Evolutionary conservation across 2,888 invertebrate genomes (phyloP), one percentile per base, ranked within the genome.

Genomic region (Pachycephus smyrnensis): DNA sequence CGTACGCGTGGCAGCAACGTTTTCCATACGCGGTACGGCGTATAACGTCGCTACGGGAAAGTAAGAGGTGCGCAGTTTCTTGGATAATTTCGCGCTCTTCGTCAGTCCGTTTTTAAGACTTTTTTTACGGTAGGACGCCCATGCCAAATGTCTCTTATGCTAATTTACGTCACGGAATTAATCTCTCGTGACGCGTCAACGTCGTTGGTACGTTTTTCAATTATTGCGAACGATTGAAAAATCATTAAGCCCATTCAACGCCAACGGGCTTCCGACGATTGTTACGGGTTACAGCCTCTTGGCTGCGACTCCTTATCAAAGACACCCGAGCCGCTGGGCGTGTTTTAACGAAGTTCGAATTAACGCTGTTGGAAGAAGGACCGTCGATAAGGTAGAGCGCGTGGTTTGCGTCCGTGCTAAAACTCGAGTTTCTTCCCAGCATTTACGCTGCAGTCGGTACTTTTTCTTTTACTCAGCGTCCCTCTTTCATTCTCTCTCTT

Each of bases 321-420:
- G 55, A 55, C 55, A 55, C 55, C 55, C 23, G 55, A 55, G 55
- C 23, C 55, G 55, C 32, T 71, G 71, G 71, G 71, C 71, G 71
- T 71, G 71, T 32, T 71, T 71, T 12, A 32, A 71, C 71, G 15
- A 71, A 71, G 12, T 71, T 71, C 71, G 71, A 71, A 71, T 71
- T 71, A 32, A 71, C 71, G 31, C 71, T 71, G 31, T 55, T 15
- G 55, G 55, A 32, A 0, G 71, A 31, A 12, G 71, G 12, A 31
- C 71, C 71, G 71, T 71, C 71, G 71, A 9, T 71, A 71, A 71
- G 9, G 32, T 32, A 71, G 71, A 32, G 71, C 11, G 71, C 31
- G 0, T 12, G 71, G 71, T 71, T 71, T 31, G 71, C 9, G 31
- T 30, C 31, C 31, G 31, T 3, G 12, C 31, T 71, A 71, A 55